Conservation (phyloP, 2,888 invertebrate species). For the Halocaridina rubra region DNA sequence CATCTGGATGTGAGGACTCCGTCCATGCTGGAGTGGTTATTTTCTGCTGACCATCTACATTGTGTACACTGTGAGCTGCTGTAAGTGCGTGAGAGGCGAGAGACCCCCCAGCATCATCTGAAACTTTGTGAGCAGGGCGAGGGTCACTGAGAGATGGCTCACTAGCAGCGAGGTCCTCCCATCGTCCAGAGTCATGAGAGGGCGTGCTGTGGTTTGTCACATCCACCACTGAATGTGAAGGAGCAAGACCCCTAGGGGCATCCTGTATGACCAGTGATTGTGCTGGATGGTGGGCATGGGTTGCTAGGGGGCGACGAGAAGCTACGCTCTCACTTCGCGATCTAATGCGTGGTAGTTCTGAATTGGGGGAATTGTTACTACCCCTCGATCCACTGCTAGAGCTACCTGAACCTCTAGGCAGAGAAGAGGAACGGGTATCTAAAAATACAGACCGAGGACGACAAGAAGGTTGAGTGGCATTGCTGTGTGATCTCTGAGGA, state of each 20-base stretch:
- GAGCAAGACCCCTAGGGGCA: not conserved
- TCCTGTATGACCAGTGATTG: not conserved
- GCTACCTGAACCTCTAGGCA: slow-evolving; percentile 50
- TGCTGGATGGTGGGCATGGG: not conserved
- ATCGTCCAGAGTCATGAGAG: slow-evolving; percentile 18
- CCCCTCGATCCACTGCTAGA: slow-evolving; percentile 22
- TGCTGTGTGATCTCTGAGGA: slow-evolving; percentile 58
- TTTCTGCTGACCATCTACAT: slow-evolving; percentile 29
- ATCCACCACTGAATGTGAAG: slow-evolving; percentile 44
- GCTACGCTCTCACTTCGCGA: slow-evolving; percentile 49
- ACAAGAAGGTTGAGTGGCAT: slow-evolving; percentile 27
- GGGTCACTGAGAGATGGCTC: slow-evolving; percentile 46
- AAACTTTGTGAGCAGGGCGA: not conserved
- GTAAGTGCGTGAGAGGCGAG: slow-evolving; percentile 6
- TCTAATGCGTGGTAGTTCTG: not conserved
- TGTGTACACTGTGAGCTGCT: slow-evolving; percentile 16
- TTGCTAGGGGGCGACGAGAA: slow-evolving; percentile 17
- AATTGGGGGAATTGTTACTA: slow-evolving; percentile 4
- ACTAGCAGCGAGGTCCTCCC: slow-evolving; percentile 49
- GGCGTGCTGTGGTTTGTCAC: slow-evolving; percentile 24
- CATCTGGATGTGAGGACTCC: not conserved
- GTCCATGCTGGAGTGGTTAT: slow-evolving; percentile 1
- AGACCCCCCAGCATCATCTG: not conserved
- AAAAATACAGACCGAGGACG: slow-evolving; percentile 23
- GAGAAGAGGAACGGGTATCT: slow-evolving; percentile 48